A percentile compares a stretch with the other conserved stretches of the same genome.
Evolutionary conservation across 2,797 vertebrate genomes (phyloP).

Genomic region (Enteromius anoplus): DNA sequence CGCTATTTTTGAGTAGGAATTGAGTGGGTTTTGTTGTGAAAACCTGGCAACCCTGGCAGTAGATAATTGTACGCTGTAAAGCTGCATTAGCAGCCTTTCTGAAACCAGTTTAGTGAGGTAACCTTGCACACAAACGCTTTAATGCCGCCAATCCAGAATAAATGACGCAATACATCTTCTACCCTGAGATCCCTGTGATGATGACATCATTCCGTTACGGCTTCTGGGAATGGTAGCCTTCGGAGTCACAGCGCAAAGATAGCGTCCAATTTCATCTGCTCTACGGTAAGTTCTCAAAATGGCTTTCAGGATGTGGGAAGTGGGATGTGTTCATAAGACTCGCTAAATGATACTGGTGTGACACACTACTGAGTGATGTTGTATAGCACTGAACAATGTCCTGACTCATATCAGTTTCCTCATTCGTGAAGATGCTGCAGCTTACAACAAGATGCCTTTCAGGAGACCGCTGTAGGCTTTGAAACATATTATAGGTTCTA

Average conservation of each 20-base stretch:
- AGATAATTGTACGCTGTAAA: neutral
- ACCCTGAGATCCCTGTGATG: slow-evolving; percentile 19
- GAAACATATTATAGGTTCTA: neutral
- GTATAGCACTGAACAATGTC: slow-evolving; percentile 29
- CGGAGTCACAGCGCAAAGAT: slow-evolving; percentile 57
- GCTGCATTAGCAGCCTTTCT: neutral
- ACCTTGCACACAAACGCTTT: neutral
- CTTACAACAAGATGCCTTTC: neutral
- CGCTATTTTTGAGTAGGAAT: too few relatives aligned
- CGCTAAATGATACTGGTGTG: slow-evolving; percentile 51
- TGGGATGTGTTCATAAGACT: slow-evolving; percentile 62
- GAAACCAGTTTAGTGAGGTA: neutral
- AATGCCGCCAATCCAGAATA: slow-evolving; percentile 42
- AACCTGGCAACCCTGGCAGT: too few relatives aligned
- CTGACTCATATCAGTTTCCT: slow-evolving; percentile 31
- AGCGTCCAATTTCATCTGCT: slow-evolving; percentile 56
- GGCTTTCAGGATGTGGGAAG: slow-evolving; percentile 66
- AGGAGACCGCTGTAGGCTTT: neutral
- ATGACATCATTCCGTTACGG: slow-evolving; percentile 67
- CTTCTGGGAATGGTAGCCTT: slow-evolving; percentile 68
- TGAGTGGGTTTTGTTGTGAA: too few relatives aligned
- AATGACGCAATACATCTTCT: slow-evolving; percentile 41
- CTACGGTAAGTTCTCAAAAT: slow-evolving; percentile 69
- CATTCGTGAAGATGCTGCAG: slow-evolving; percentile 15
- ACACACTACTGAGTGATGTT: slow-evolving; percentile 38